Conservation (phyloP, 1,140 invertebrate species). For the Venturia canescens region DNA sequence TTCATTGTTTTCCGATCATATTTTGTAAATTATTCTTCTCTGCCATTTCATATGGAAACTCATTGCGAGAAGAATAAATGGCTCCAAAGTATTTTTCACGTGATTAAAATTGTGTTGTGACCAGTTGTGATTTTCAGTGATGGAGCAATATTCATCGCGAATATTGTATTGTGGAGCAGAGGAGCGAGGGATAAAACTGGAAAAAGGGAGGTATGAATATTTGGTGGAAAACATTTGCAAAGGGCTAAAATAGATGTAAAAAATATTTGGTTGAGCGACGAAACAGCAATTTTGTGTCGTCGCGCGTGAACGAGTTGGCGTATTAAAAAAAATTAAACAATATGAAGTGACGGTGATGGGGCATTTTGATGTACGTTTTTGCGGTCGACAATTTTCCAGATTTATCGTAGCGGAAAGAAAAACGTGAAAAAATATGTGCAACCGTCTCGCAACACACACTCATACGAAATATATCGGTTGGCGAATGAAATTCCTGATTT, state of each 20-base stretch:
- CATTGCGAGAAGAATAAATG: no score
- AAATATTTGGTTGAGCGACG: no score
- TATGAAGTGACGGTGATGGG: neutral
- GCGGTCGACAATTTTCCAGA: neutral
- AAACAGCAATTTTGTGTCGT: no score
- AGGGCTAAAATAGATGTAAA: no score
- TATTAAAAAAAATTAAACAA: constrained; percentile 20
- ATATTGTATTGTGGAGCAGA: no score
- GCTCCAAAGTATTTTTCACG: no score
- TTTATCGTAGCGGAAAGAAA: neutral
- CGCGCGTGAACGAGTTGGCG: neutral
- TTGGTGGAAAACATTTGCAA: neutral
- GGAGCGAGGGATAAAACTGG: neutral
- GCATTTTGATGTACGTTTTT: neutral
- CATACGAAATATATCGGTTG: constrained; percentile 34
- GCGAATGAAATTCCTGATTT: constrained; percentile 59
- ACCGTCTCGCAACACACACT: neutral
- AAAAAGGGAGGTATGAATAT: neutral
- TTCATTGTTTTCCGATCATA: no score
- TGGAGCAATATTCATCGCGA: neutral
- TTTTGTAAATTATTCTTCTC: no score
- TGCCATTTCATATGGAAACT: no score
- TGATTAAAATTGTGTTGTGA: no score
- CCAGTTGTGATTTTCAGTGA: no score
- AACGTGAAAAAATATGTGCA: neutral